Conservation (phyloP, 30 jellyfish, hydroid and myxozoan genomes). For the Turritopsis rubra region DNA sequence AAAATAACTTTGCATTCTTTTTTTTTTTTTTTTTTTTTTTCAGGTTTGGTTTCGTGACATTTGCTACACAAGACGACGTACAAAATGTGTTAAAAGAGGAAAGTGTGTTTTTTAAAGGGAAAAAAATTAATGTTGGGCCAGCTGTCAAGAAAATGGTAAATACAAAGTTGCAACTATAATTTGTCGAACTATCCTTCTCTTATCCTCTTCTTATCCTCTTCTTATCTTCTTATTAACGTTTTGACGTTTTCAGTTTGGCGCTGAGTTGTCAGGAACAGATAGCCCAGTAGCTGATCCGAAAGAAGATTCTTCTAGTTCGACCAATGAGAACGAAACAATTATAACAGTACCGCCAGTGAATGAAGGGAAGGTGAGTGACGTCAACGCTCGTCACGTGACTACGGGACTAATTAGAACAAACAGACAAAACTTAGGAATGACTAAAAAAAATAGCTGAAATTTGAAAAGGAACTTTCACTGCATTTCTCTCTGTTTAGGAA, state of each 20-base stretch:
- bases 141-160: constrained; percentile 81
- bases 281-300: constrained; percentile 15
- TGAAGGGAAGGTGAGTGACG: constrained; percentile 17
- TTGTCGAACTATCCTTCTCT: no score
- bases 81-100: constrained; percentile 53
- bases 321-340: constrained; percentile 20
- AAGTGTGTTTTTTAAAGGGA: constrained; percentile 51
- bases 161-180: background rate
- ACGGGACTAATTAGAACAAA: background rate
- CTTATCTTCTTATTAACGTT: no score
- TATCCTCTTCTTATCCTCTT: no score
- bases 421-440: background rate
- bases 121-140: constrained; percentile 79
- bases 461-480: background rate
- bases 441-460: background rate
- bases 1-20: no score
- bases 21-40: background rate
- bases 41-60: constrained; percentile 90
- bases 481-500: background rate
- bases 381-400: background rate
- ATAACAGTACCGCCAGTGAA: constrained; percentile 41
- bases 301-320: background rate
- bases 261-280: constrained; percentile 38
- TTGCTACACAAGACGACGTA: constrained; percentile 75
- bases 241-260: constrained; percentile 12